Conservation (phyloP, 2,888 invertebrate genomes). For the Sinopyrophorus schimmeli region DNA sequence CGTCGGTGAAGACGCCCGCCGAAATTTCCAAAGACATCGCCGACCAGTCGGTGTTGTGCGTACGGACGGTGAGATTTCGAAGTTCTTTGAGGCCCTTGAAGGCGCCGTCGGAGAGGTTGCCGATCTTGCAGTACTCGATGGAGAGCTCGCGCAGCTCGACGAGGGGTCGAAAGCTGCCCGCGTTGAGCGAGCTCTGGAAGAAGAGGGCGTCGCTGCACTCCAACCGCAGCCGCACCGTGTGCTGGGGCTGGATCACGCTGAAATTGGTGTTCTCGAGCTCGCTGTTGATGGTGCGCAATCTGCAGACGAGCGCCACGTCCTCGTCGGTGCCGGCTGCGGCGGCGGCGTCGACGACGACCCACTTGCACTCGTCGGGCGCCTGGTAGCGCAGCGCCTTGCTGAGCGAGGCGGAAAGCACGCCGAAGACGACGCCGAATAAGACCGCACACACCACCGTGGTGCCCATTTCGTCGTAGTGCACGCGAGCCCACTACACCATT, state of each 20-base stretch:
- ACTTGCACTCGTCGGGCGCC: slow-evolving; percentile 80
- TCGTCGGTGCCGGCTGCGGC: slow-evolving; percentile 66
- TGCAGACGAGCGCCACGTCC: slow-evolving; percentile 73
- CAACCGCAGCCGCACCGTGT: slow-evolving; percentile 73
- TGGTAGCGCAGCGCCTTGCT: slow-evolving; percentile 71
- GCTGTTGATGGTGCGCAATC: slow-evolving; percentile 77
- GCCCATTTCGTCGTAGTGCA: slow-evolving; percentile 50
- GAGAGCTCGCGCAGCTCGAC: slow-evolving; percentile 76
- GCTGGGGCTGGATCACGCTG: slow-evolving; percentile 80
- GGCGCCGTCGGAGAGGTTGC: slow-evolving; percentile 79
- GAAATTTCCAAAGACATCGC: slow-evolving; percentile 78
- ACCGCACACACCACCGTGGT: slow-evolving; percentile 63
- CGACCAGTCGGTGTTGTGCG: slow-evolving; percentile 84
- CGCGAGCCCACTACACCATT: slow-evolving; percentile 47
- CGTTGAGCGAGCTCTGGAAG: slow-evolving; percentile 77
- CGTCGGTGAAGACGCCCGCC: slow-evolving; percentile 72
- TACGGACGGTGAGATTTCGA: slow-evolving; percentile 77
- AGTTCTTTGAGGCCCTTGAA: slow-evolving; percentile 78
- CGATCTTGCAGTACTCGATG: slow-evolving; percentile 82
- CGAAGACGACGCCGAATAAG: slow-evolving; percentile 64
- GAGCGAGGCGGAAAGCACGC: slow-evolving; percentile 62
- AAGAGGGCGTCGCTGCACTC: slow-evolving; percentile 81
- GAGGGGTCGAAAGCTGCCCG: slow-evolving; percentile 76
- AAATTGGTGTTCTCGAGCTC: slow-evolving; percentile 82
- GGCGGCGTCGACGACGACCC: slow-evolving; percentile 70